A percentile compares a stretch with the other conserved stretches of the same genome.
phyloP scores from a whole-genome alignment of 2,113 vertebrate genomes.

The Archocentrus centrarchus region DNA sequence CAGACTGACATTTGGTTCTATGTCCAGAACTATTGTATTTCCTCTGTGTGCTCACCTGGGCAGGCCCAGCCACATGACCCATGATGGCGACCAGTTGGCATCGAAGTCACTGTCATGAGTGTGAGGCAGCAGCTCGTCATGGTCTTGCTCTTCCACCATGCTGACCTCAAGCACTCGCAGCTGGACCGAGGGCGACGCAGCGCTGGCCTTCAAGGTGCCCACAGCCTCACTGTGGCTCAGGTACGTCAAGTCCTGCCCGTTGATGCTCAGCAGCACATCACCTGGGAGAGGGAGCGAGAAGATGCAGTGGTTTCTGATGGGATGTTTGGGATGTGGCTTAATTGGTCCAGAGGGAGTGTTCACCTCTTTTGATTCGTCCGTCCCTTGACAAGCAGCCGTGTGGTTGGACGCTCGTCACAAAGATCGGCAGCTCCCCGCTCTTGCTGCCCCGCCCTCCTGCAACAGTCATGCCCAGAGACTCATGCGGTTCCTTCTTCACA shows the following conservation, averaged over 20 bases:
- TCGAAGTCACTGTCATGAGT: slow-evolving; percentile 92
- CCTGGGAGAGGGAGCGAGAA: slow-evolving; percentile 75
- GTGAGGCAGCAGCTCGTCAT: slow-evolving; percentile 86
- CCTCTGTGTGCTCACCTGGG: slow-evolving; percentile 84
- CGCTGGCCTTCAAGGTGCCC: slow-evolving; percentile 95
- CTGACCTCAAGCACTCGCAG: slow-evolving; percentile 93
- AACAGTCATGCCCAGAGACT: slow-evolving; percentile 98
- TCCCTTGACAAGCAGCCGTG: slow-evolving; percentile 96
- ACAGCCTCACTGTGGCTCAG: slow-evolving; percentile 96
- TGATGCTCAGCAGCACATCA: slow-evolving; percentile 94
- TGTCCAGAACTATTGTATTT: not conserved
- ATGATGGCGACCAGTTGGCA: slow-evolving; percentile 95
- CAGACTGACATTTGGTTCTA: too few species aligned
- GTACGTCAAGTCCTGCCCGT: slow-evolving; percentile 93
- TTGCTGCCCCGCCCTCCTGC: slow-evolving; percentile 96
- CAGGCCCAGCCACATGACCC: slow-evolving; percentile 98
- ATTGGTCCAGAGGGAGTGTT: not conserved
- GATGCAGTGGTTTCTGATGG: not conserved
- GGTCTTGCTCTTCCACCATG: slow-evolving; percentile 86
- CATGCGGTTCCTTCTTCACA: slow-evolving; percentile 94
- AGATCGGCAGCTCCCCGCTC: slow-evolving; percentile 97
- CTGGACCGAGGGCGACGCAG: slow-evolving; percentile 88
- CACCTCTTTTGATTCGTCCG: slow-evolving; percentile 95
- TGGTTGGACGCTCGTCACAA: slow-evolving; percentile 96
- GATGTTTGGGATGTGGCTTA: not conserved